phyloP scores from a whole-genome alignment of 2,113 vertebrate species.

The Coregonus clupeaformis region DNA sequence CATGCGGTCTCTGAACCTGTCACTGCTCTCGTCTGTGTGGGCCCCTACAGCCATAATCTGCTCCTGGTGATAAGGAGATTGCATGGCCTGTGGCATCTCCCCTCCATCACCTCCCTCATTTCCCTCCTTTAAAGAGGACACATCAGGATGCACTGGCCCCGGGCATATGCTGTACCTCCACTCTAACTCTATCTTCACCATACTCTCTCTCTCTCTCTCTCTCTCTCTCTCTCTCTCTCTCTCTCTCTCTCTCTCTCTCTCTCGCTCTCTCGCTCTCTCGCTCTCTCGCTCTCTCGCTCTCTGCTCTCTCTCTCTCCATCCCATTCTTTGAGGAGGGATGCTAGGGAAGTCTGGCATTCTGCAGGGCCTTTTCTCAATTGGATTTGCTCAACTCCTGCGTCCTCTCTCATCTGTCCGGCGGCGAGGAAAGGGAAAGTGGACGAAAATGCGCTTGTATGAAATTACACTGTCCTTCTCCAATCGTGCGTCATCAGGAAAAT shows the following conservation, averaged over 20 bases:
- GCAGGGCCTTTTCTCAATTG: too few relatives aligned
- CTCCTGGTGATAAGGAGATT: constrained; percentile 65
- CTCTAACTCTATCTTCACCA: constrained; percentile 18
- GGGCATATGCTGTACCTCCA: constrained; percentile 46
- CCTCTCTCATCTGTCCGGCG: too few relatives aligned
- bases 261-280: not conserved
- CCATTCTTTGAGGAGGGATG: not conserved
- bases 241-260: not conserved
- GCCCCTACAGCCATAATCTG: constrained; percentile 60
- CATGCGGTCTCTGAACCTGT: constrained; percentile 49
- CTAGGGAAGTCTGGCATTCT: too few relatives aligned
- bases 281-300: not conserved
- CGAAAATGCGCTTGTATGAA: too few relatives aligned
- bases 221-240: not conserved
- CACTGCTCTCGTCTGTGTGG: constrained; percentile 48
- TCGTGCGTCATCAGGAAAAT: too few relatives aligned
- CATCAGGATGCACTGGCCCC: constrained; percentile 58
- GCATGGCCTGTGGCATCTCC: constrained; percentile 49
- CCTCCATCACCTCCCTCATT: constrained; percentile 58
- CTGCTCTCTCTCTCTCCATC: not conserved
- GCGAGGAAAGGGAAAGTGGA: too few relatives aligned
- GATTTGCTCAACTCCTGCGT: too few relatives aligned
- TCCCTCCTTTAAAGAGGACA: constrained; percentile 57
- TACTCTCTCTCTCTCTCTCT: constrained; percentile 7
- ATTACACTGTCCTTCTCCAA: too few relatives aligned